Evolutionary conservation across 2,113 vertebrate genomes (phyloP).

Genomic region (Serinus canaria): DNA sequence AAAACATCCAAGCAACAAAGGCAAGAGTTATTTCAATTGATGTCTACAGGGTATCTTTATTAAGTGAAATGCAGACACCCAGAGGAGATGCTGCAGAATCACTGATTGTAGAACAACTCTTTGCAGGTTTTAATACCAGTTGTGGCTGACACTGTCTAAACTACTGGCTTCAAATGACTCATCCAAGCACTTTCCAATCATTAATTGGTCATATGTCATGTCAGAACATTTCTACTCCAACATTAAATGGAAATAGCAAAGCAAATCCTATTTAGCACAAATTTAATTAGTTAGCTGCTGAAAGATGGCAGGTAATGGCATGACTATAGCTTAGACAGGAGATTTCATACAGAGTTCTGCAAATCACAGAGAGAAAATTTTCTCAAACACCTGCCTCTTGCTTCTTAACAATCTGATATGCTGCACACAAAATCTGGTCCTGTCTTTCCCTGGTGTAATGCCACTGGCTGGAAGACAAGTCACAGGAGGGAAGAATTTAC

Average conservation of each 20-base stretch:
- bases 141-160: neutral
- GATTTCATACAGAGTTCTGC: neutral
- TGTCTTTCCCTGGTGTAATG: neutral
- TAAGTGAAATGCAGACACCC: conserved; percentile 1
- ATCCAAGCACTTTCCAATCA: neutral
- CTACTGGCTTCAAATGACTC: conserved; percentile 25
- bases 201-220: neutral
- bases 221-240: conserved; percentile 23
- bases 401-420: neutral
- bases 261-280: conserved; percentile 1
- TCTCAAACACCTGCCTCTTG: neutral
- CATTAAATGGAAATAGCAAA: conserved; percentile 21
- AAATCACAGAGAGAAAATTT: neutral
- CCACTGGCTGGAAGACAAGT: neutral
- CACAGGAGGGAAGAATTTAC: neutral
- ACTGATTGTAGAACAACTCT: neutral
- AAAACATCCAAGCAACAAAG: conserved; percentile 21
- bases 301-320: neutral
- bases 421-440: neutral
- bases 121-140: neutral
- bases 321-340: neutral
- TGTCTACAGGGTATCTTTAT: neutral
- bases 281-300: neutral
- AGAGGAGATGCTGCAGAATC: conserved; percentile 9
- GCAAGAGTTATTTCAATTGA: neutral